A percentile compares a stretch with the other conserved stretches of the same genome.
These are phyloP conservation scores for Lepisosteus osseus DNA, from an alignment of 2,113 vertebrate species.

Conservation along the genomic window DNA sequence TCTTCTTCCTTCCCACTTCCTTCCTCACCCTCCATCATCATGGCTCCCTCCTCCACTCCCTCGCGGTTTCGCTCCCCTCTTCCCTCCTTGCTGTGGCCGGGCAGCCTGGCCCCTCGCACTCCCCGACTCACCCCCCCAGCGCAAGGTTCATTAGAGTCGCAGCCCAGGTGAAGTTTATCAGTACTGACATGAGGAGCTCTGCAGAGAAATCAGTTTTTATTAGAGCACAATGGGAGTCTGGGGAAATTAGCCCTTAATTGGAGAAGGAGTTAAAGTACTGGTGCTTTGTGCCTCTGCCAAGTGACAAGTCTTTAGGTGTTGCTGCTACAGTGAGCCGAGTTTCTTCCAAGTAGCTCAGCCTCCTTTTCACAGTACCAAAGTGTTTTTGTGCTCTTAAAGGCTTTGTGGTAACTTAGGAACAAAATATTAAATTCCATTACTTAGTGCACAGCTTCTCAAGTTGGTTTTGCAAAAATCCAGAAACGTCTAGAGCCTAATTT, in stretches of 20 bases:
- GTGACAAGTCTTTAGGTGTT: too few relatives aligned
- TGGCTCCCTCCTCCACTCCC: neutral
- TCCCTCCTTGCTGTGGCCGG: neutral
- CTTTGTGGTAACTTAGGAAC: too few relatives aligned
- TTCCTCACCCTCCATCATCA: neutral
- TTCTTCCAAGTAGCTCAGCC: too few relatives aligned
- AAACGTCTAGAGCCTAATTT: too few relatives aligned
- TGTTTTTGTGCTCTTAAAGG: too few relatives aligned
- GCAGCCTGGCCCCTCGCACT: neutral
- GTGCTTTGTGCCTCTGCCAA: neutral
- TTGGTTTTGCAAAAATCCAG: too few relatives aligned
- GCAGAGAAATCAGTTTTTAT: slow-evolving; percentile 15
- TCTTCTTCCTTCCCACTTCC: too few relatives aligned
- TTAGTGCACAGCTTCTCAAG: too few relatives aligned
- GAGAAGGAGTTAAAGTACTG: slow-evolving; percentile 6
- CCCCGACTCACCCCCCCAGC: slow-evolving; percentile 19
- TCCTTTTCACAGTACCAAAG: too few relatives aligned
- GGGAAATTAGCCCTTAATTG: slow-evolving; percentile 48
- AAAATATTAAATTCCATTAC: too few relatives aligned
- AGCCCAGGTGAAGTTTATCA: neutral
- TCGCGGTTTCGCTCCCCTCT: neutral
- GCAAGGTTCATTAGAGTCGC: neutral
- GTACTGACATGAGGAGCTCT: neutral
- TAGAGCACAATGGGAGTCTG: slow-evolving; percentile 31
- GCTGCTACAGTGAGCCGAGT: too few relatives aligned